Base-by-base conservation (phyloP, 2,888 invertebrate species). In the Orthosia cruda region DNA sequence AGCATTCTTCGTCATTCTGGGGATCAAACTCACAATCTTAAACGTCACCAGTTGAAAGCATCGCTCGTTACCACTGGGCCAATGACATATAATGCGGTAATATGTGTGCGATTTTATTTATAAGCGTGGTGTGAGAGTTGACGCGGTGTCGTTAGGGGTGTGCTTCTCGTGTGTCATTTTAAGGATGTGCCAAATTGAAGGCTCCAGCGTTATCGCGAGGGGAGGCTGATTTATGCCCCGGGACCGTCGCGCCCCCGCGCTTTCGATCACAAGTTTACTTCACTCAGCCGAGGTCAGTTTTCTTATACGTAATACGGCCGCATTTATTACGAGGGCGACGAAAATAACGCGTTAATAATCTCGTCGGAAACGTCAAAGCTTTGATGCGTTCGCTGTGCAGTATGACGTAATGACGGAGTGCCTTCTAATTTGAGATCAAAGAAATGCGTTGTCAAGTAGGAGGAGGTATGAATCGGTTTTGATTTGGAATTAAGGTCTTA, bases 101-200 rank as follows among this genome's bases (percentile, higher is more conserved):
- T 88, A 85, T 88, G 88, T 87, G 88, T 81, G 85, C 79, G 87
- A 89, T 87, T 88, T 84, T 88, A 89, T 89, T 91, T 91, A 91
- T 91, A 94, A 92, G 91, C 90, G 87, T 87, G 91, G 90, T 89
- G 92, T 90, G 92, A 90, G 93, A 91, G 92, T 92, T 92, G 94
- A 93, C 93, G 94, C 92, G 89, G 89, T 86, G 91, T 96, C 96
- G 96, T 96, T 96, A 96, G 93, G 94, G 93, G 92, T 90, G 92
- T 92, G 89, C 93, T 93, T 95, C 95, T 96, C 96, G 95, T 96
- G 95, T 96, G 96, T 96, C 96, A 96, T 96, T 96, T 96, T 96
- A 96, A 96, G 96, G 96, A 96, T 96, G 96, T 96, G 94, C 96
- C 95, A 96, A 96, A 96, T 96, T 96, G 96, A 96, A 96, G 96